Evolutionary conservation across 2,113 vertebrate species (phyloP).

Genomic region (Eclectus roratus): DNA sequence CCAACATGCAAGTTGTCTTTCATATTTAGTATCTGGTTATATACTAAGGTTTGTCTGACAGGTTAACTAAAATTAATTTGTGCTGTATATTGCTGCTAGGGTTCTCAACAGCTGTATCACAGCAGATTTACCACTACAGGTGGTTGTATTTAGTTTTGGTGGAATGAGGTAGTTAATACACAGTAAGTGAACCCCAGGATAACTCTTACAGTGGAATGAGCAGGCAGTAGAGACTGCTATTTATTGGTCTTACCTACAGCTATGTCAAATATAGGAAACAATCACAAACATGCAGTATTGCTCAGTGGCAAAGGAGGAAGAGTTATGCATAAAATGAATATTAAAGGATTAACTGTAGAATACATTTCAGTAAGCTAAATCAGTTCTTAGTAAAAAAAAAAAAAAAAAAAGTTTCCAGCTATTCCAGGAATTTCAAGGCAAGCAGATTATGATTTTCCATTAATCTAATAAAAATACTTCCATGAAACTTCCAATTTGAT

Average conservation of each 20-base stretch:
- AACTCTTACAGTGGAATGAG: background rate
- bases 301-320: constrained; percentile 50
- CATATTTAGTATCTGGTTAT: background rate
- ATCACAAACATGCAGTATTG: constrained; percentile 32
- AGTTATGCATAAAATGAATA: constrained; percentile 53
- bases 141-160: background rate
- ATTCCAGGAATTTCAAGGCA: constrained; percentile 47
- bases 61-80: background rate
- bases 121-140: background rate
- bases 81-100: background rate
- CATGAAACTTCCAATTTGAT: background rate
- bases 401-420: background rate
- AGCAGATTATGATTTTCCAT: constrained; percentile 55
- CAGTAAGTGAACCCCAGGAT: background rate
- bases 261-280: constrained; percentile 49
- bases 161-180: background rate
- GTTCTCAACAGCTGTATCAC: background rate
- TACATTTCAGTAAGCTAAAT: constrained; percentile 41
- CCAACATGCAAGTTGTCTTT: background rate
- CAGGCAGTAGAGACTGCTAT: constrained; percentile 28
- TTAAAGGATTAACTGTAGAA: constrained; percentile 68
- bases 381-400: background rate
- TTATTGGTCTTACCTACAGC: constrained; percentile 46
- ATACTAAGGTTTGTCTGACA: background rate
- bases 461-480: constrained; percentile 34